Conservation (phyloP, 2,113 vertebrate genomes). For the Caloenas nicobarica region DNA sequence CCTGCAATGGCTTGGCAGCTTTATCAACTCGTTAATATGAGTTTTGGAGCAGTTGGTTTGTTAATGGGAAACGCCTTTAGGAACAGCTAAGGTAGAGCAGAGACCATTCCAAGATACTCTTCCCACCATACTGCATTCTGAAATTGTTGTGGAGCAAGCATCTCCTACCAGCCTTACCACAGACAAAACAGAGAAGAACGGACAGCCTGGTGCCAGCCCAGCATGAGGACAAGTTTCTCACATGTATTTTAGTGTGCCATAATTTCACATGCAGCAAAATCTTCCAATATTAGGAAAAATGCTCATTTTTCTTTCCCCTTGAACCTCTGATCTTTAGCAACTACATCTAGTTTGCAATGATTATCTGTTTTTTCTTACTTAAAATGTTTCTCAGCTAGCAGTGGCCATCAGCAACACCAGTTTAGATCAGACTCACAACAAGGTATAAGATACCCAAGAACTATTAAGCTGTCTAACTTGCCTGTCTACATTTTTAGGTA, state of each 20-base stretch:
- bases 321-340: neutral
- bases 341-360: neutral
- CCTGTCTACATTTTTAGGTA: neutral
- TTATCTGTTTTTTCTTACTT: neutral
- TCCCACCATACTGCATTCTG: neutral
- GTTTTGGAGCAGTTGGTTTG: neutral
- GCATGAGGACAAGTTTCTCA: neutral
- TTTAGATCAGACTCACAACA: neutral
- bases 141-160: neutral
- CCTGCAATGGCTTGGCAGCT: neutral
- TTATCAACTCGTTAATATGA: neutral
- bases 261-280: neutral
- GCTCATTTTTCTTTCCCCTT: neutral
- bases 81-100: neutral
- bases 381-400: neutral
- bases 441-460: neutral
- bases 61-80: neutral
- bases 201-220: neutral
- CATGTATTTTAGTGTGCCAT: fast-evolving
- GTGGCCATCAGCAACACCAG: neutral
- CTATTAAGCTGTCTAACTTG: neutral
- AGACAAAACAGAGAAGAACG: neutral
- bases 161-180: neutral
- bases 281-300: neutral
- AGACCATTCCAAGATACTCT: neutral